Conservation (phyloP, 2,888 invertebrate genomes). For the Blastobasis adustella region DNA sequence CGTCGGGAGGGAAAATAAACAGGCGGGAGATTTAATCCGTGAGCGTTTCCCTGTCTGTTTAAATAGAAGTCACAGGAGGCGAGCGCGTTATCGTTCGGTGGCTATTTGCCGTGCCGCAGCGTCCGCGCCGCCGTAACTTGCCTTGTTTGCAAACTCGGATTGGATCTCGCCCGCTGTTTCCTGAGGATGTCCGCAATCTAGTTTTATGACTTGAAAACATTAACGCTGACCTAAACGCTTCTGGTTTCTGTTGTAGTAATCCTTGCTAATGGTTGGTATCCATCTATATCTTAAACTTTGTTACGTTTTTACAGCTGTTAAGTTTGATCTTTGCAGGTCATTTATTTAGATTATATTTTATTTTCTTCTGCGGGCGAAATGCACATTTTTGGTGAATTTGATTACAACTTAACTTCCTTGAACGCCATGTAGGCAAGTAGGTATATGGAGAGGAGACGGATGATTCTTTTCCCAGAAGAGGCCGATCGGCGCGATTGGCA, state of each 20-base stretch:
- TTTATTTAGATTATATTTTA: too few species aligned
- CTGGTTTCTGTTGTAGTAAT: background rate
- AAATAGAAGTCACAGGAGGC: conserved; percentile 67
- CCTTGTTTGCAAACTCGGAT: conserved; percentile 74
- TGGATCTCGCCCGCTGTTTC: conserved; percentile 70
- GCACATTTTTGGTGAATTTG: too few species aligned
- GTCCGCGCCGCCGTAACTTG: conserved; percentile 57
- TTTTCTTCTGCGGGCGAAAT: too few species aligned
- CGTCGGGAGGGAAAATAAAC: conserved; percentile 57
- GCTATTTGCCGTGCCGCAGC: conserved; percentile 55
- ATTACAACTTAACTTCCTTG: too few species aligned
- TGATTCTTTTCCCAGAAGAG: conserved; percentile 32
- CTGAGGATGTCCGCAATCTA: conserved; percentile 65
- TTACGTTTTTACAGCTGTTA: too few species aligned
- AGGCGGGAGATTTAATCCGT: conserved; percentile 63
- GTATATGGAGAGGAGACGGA: conserved; percentile 9
- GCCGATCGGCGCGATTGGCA: conserved; percentile 30
- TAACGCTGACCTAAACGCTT: conserved; percentile 40
- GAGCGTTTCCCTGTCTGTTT: conserved; percentile 65
- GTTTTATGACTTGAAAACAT: conserved; percentile 70
- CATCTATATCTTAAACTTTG: too few species aligned
- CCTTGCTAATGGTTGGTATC: too few species aligned
- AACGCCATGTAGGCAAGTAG: too few species aligned
- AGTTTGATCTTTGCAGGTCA: too few species aligned
- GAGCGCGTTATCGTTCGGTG: conserved; percentile 6